These are phyloP conservation scores for Norana najaformis DNA, from an alignment of 2,888 invertebrate genomes.

Conservation along the genomic window DNA sequence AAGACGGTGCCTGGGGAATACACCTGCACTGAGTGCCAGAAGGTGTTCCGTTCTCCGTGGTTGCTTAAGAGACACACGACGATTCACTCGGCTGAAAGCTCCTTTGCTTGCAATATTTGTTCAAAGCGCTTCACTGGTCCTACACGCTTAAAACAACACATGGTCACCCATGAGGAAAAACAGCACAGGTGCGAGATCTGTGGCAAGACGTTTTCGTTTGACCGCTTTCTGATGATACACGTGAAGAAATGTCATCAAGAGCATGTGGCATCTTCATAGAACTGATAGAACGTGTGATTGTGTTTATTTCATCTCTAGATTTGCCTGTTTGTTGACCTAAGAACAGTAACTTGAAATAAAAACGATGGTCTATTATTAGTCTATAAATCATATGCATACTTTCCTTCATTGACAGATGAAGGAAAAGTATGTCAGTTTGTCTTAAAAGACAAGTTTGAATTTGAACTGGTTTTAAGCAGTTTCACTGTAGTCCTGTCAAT, in stretches of 20 bases:
- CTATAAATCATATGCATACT: background rate
- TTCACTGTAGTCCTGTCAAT: no score
- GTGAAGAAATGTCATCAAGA: background rate
- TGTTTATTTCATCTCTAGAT: background rate
- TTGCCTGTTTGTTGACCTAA: background rate
- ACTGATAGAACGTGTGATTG: background rate
- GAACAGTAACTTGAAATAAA: background rate
- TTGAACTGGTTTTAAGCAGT: no score
- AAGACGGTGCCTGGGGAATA: background rate
- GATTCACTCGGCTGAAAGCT: background rate
- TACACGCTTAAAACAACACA: background rate
- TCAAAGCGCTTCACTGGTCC: background rate
- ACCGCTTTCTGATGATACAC: background rate
- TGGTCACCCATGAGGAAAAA: conserved; percentile 17
- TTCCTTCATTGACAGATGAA: background rate
- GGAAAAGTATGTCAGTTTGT: no score
- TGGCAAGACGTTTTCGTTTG: background rate
- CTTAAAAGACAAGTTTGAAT: no score
- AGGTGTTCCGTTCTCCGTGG: background rate
- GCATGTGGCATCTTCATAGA: background rate
- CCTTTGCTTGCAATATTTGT: background rate
- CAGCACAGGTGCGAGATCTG: background rate
- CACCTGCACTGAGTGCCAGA: background rate
- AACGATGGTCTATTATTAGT: background rate
- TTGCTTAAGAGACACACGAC: background rate